phyloP scores from a whole-genome alignment of 2,888 invertebrate species.

The Zaprionus lineosus region DNA sequence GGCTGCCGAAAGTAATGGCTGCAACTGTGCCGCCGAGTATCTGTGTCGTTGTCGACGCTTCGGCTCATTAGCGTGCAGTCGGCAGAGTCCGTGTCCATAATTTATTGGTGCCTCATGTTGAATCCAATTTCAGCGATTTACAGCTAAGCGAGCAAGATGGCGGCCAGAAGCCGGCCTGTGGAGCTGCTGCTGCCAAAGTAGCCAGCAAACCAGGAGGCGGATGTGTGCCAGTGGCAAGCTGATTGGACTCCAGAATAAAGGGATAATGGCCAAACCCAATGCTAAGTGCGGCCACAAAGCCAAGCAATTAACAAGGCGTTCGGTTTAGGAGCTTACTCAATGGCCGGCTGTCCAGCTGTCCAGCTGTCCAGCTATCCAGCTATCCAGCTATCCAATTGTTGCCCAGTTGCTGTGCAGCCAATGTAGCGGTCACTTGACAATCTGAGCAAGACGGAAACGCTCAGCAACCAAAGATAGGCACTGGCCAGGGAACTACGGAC shows the following conservation, averaged over 20 bases:
- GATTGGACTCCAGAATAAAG: background rate
- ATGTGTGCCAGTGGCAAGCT: background rate
- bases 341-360: constrained; percentile 6
- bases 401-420: constrained; percentile 24
- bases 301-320: constrained; percentile 74
- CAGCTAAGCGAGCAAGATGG: constrained; percentile 35
- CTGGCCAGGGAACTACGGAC: too few species aligned
- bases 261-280: constrained; percentile 39
- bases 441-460: constrained; percentile 46
- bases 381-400: too few species aligned
- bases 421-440: constrained; percentile 47
- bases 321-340: constrained; percentile 43
- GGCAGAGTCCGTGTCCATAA: constrained; percentile 39
- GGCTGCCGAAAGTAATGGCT: constrained; percentile 46
- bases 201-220: too few species aligned
- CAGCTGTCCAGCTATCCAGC: constrained; percentile 36
- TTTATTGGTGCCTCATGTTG: constrained; percentile 52
- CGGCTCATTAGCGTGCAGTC: constrained; percentile 50
- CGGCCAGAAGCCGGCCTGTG: too few species aligned
- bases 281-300: constrained; percentile 54
- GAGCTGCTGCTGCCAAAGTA: too few species aligned
- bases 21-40: constrained; percentile 17
- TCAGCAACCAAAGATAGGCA: constrained; percentile 56
- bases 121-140: constrained; percentile 63
- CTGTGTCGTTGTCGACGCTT: constrained; percentile 38